Percentiles rank a stretch among this genome's conserved stretches.
phyloP scores from a whole-genome alignment of 2,113 vertebrate species.

The Cynocephalus volans region DNA sequence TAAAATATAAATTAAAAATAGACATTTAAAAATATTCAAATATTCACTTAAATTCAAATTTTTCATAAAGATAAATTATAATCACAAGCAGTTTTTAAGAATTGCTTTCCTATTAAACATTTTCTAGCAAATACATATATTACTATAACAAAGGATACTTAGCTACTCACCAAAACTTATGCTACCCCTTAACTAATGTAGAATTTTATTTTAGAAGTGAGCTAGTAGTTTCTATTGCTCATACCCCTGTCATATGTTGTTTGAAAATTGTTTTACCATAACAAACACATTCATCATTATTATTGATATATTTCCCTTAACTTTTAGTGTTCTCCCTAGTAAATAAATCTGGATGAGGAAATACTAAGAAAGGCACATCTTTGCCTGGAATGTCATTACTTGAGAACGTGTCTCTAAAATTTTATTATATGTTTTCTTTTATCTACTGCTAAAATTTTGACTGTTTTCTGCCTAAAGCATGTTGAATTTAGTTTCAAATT shows the following conservation, averaged over 20 bases:
- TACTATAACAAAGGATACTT: not conserved
- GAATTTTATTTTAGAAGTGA: not conserved
- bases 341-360: not conserved
- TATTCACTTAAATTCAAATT: not conserved
- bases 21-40: not conserved
- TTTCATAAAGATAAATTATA: not conserved
- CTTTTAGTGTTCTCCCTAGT: not conserved
- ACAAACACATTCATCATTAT: not conserved
- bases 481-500: not conserved
- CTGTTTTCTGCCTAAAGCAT: not conserved
- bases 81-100: not conserved
- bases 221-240: not conserved
- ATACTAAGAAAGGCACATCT: not conserved
- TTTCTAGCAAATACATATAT: not conserved
- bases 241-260: not conserved
- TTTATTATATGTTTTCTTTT: not conserved
- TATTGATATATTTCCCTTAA: not conserved
- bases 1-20: not conserved
- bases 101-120: not conserved
- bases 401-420: not conserved
- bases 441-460: not conserved
- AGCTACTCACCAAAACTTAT: not conserved
- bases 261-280: not conserved
- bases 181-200: not conserved
- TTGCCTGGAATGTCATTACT: not conserved